Conservation (phyloP, 2,797 vertebrate species). For the Gastrophryne carolinensis region DNA sequence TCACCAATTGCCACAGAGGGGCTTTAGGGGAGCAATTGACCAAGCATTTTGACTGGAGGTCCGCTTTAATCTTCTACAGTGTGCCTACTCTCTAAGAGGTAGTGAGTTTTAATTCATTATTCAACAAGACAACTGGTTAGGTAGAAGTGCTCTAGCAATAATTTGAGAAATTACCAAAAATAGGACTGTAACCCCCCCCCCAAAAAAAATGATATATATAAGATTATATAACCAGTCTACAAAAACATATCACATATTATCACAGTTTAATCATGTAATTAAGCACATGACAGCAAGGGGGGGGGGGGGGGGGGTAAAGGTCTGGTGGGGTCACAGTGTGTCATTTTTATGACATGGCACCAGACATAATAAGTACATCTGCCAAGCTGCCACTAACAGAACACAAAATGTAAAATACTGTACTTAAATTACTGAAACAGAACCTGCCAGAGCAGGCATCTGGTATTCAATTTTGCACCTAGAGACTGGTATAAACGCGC, state of each 20-base stretch:
- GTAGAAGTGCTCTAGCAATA: neutral
- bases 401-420: neutral
- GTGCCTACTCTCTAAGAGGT: neutral
- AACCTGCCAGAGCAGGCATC: no score
- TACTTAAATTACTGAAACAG: neutral
- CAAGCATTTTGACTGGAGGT: neutral
- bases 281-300: neutral
- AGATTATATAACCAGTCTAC: no score
- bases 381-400: neutral
- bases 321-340: neutral
- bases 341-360: neutral
- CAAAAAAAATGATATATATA: no score
- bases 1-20: no score
- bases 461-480: no score
- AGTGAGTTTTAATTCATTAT: neutral
- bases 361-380: neutral
- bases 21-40: no score
- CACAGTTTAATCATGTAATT: constrained; percentile 7
- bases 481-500: no score
- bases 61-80: neutral
- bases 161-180: no score
- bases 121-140: neutral
- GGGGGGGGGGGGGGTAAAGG: no score
- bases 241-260: neutral
- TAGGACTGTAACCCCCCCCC: no score